phyloP scores from a whole-genome alignment of 2,888 invertebrate species.

The Drosophila algonquin region DNA sequence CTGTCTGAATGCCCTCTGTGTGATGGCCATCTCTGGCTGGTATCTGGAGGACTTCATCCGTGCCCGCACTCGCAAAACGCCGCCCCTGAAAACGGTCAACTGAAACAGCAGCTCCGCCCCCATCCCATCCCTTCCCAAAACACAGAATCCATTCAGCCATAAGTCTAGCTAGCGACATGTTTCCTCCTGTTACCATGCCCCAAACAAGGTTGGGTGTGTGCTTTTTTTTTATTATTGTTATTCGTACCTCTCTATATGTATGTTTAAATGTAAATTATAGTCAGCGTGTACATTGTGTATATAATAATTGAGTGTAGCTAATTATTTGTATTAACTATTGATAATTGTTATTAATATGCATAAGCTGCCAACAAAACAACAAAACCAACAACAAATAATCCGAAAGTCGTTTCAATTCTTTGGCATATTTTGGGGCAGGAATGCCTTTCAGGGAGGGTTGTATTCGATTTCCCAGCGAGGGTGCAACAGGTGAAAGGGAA shows the following conservation, averaged over 20 bases:
- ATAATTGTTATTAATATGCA: slow-evolving; percentile 62
- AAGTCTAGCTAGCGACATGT: slow-evolving; percentile 58
- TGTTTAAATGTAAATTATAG: slow-evolving; percentile 31
- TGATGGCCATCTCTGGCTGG: slow-evolving; percentile 87
- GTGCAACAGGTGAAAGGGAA: too few species aligned
- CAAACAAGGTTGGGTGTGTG: background rate
- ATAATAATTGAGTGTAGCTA: slow-evolving; percentile 60
- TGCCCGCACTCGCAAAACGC: slow-evolving; percentile 40
- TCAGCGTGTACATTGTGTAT: slow-evolving; percentile 65
- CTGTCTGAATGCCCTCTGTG: slow-evolving; percentile 87
- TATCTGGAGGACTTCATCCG: slow-evolving; percentile 84
- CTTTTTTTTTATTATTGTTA: slow-evolving; percentile 29
- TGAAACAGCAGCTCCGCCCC: background rate
- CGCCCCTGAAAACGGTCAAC: slow-evolving; percentile 22
- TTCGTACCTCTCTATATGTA: slow-evolving; percentile 4
- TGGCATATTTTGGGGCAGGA: too few species aligned
- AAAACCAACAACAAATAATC: background rate
- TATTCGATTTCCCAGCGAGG: too few species aligned
- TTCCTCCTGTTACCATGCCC: slow-evolving; percentile 43
- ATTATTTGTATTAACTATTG: slow-evolving; percentile 56
- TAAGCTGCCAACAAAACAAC: slow-evolving; percentile 46
- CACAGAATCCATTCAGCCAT: slow-evolving; percentile 18
- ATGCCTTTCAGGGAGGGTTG: too few species aligned
- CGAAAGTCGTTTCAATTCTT: background rate
- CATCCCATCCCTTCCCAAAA: background rate